Evolutionary conservation across 1,140 invertebrate genomes (phyloP).

Genomic region (Apocrypta bakeri): DNA sequence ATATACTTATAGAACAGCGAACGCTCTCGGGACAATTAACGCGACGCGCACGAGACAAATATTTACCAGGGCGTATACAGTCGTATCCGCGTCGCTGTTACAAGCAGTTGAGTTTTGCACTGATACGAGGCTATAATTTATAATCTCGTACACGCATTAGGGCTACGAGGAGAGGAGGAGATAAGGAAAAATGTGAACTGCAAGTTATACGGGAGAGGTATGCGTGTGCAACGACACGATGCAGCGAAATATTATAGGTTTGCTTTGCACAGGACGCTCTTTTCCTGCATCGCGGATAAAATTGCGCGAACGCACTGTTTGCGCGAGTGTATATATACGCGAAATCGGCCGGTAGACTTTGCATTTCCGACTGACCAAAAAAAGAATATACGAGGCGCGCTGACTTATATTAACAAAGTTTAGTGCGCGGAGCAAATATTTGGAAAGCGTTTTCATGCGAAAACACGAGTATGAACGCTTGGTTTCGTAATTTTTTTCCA

Average conservation of each 20-base stretch:
- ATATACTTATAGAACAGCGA: too few relatives aligned
- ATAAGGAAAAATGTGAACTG: not conserved
- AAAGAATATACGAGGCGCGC: too few relatives aligned
- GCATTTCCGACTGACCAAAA: not conserved
- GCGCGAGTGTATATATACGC: too few relatives aligned
- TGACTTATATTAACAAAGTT: not conserved
- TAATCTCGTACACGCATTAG: not conserved
- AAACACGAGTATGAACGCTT: too few relatives aligned
- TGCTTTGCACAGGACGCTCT: not conserved
- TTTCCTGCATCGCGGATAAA: not conserved
- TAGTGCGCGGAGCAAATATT: not conserved
- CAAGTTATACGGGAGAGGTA: not conserved
- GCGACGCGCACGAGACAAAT: not conserved
- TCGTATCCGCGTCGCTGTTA: not conserved
- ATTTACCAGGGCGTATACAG: not conserved
- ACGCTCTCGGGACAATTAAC: not conserved
- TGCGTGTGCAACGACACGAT: not conserved
- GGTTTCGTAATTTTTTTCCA: too few relatives aligned
- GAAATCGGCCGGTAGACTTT: too few relatives aligned
- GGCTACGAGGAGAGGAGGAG: not conserved
- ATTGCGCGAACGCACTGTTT: not conserved
- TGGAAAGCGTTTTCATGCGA: not conserved
- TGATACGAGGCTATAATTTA: constrained; percentile 1
- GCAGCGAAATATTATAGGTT: not conserved
- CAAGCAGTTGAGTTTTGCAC: not conserved